Evolutionary conservation across 2,797 vertebrate genomes (phyloP).

Genomic region (Gorsachius magnificus): DNA sequence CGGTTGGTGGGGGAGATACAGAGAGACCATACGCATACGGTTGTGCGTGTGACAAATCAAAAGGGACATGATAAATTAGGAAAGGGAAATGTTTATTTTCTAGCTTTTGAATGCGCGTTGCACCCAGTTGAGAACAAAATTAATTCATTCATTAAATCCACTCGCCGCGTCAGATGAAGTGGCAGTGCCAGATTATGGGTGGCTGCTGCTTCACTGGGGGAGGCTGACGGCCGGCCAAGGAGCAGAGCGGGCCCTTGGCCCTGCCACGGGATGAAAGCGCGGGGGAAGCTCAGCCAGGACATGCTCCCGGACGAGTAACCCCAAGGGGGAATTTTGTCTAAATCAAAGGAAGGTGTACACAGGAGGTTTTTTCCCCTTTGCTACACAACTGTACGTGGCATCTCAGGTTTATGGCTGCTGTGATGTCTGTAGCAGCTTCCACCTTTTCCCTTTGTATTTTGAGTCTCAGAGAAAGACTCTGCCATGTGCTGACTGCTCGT

Average conservation of each 20-base stretch:
- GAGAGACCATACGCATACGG: accelerated
- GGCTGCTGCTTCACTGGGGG: neutral
- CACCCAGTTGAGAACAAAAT: constrained; percentile 8
- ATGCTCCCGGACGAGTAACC: neutral
- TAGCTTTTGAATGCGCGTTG: neutral
- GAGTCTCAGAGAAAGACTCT: accelerated
- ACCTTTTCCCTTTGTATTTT: neutral
- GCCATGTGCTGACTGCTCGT: accelerated
- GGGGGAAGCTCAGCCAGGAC: neutral
- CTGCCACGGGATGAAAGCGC: accelerated
- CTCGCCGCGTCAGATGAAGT: neutral
- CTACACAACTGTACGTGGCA: accelerated
- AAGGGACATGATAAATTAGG: constrained; percentile 9
- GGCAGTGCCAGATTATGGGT: accelerated
- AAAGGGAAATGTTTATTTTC: constrained; percentile 42
- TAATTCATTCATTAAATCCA: constrained; percentile 9
- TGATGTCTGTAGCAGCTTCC: neutral
- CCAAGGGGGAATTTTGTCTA: neutral
- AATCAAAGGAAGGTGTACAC: neutral
- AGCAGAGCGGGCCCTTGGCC: neutral
- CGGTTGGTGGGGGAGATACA: neutral
- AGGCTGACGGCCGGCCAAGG: neutral
- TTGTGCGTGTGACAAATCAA: neutral
- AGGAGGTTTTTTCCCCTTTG: neutral
- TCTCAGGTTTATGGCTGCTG: neutral